Base-by-base conservation (phyloP, 2,113 vertebrate species). In the Myrmophylax atrothorax region DNA sequence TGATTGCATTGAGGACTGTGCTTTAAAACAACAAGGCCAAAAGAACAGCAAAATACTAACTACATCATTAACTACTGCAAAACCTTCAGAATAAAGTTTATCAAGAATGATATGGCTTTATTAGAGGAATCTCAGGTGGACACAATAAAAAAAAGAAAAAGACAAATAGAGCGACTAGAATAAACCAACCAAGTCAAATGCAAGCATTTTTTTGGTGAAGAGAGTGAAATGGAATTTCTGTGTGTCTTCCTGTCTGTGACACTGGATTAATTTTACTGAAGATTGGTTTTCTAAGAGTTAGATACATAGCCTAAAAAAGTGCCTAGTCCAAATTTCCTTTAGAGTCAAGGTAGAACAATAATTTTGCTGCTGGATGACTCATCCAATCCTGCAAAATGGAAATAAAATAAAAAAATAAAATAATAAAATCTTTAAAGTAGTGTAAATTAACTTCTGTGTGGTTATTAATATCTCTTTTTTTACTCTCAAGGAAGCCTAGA, bases 61-160 rank as follows among this genome's bases (percentile, higher is more conserved):
- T 82, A 80, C 68, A 96, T 94, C 92, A 97, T 97, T 97, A 96
- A 92, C 79, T 94, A 86, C 84, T 31, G 35, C 47, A 72, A 96
- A 77, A 58, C 90, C 50, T 96, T 94, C 46, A 73, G 82, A 92
- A 96, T 82, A 89, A 97, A 97, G 84, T 94, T 97, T 93, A 60
- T 85, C 87, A 86, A 52, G 31, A 91, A 38, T 55, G 25, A 80
- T 89, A 35, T 5, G 18, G 19, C 67, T 59, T 97, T 94, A 91
- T 89, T 96, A 91, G 73, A 59, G 44, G 50, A 81, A 85, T 88
- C 80, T 90, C 87, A 77, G 24, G 42, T 82, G 82, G 29, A 52
- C 18, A 19, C 9, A 49, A 16, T 24, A 25, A 79, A 58, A 29
- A 38, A 28, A 60, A 35, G 28, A 10, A 12, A 42, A 73, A 13